These are phyloP conservation scores for Alectura lathami DNA, from an alignment of 2,113 vertebrate species.

Conservation along the genomic window DNA sequence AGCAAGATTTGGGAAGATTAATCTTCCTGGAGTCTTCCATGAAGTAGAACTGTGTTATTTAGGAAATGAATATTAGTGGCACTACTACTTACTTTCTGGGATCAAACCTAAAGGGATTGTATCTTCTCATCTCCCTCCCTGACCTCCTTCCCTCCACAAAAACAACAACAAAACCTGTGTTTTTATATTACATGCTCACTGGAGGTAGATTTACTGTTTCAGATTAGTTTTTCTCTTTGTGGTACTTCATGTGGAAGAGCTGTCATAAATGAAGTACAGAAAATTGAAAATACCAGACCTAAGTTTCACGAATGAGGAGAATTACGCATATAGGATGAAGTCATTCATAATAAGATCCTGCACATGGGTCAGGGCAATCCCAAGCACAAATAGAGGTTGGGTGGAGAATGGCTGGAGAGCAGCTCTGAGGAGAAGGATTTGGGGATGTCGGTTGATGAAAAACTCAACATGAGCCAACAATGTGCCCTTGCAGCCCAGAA, in stretches of 20 bases:
- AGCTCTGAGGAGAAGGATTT: no score
- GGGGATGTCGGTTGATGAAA: no score
- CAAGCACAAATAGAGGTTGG: no score
- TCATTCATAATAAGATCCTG: no score
- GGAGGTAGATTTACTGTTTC: neutral
- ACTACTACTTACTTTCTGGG: neutral
- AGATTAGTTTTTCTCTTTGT: neutral
- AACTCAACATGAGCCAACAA: no score
- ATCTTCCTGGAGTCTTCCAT: neutral
- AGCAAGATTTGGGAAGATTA: neutral
- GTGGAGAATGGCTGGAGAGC: no score
- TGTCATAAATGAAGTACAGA: neutral
- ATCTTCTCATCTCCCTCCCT: neutral
- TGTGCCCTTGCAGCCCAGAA: no score
- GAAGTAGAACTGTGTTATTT: neutral
- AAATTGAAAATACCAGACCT: neutral
- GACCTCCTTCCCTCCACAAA: neutral
- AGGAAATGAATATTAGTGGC: neutral
- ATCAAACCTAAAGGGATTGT: neutral
- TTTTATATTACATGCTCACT: neutral
- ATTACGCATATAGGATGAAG: neutral
- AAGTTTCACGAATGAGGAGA: neutral
- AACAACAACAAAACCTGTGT: neutral
- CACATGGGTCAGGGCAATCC: no score
- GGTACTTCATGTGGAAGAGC: neutral